Percentiles rank a stretch among this genome's conserved stretches.
Conservation (phyloP, 1,140 invertebrate species). For the Hyposmocoma kahamanoa region DNA sequence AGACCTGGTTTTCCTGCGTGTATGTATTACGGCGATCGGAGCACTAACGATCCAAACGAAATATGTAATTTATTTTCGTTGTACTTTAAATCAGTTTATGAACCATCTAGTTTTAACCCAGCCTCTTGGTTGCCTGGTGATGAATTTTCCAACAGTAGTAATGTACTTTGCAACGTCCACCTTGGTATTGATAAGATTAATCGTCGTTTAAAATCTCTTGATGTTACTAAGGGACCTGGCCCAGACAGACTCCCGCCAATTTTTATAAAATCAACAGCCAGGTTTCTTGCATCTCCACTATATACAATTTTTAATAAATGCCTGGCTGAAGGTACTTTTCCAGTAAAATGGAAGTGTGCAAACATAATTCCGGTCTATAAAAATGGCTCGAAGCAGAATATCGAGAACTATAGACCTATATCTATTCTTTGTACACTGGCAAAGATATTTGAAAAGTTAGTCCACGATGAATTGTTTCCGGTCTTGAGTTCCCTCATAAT, state of each 20-base stretch:
- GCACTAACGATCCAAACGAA: background rate
- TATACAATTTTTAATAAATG: constrained; percentile 8
- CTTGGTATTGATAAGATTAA: background rate
- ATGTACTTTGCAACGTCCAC: background rate
- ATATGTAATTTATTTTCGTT: constrained; percentile 10
- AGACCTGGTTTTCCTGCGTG: background rate
- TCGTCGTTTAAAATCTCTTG: background rate
- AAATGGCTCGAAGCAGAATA: background rate
- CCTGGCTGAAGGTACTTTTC: constrained; percentile 8
- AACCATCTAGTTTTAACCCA: constrained; percentile 3
- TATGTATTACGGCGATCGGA: background rate
- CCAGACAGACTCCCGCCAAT: background rate
- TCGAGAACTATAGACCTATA: constrained; percentile 5
- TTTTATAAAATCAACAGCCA: background rate
- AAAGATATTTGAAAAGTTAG: constrained; percentile 12
- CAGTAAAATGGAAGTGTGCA: constrained; percentile 4
- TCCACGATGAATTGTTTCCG: constrained; percentile 6
- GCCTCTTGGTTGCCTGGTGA: too few relatives aligned
- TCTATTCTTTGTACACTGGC: constrained; percentile 2
- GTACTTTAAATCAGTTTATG: constrained; percentile 11
- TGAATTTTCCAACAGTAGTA: background rate
- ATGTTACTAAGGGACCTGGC: background rate
- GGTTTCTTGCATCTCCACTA: constrained; percentile 1
- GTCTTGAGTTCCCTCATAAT: background rate
- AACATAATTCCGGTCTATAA: constrained; percentile 4